Evolutionary conservation across 2,888 invertebrate genomes (phyloP), one percentile per base, ranked within the genome.

Genomic region (Rhaphigaster nebulosa): DNA sequence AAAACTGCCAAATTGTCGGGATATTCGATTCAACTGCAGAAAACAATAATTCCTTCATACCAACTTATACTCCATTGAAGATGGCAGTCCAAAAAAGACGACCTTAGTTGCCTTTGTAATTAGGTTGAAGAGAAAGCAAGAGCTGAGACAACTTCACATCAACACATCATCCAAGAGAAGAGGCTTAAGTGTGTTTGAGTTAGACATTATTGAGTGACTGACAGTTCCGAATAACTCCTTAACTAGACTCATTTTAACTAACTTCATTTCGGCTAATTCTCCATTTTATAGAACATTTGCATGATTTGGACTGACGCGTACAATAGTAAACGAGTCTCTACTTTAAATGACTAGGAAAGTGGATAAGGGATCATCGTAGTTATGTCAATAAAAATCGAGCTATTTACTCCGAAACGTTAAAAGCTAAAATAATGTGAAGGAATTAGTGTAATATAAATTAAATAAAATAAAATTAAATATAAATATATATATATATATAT

Each of bases 141-240:
- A 34, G 34, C 38, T 34, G 8, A 20, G 70, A 38, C 70, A 76
- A 38, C 10, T 76, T 10, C 70, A 76, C 29, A 76, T 76, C 70
- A 76, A 20, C 70, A 76, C 70, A 76, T 76, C 0, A 34, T 3
- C n/a, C 18, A 18, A 18, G 65, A 5, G 29, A 29, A 65, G 65
- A 13, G 29, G 29, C 29, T 26, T 80, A 84, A 45, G 84, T 26
- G 84, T 84, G 84, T 84, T 84, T 84, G 84, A 84, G 84, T 84
- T 45, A 84, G 45, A 26, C n/a, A n/a, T 45, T 45, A 41, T n/a
- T 50, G 45, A 84, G 13, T 45, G 26, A 84, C 84, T 45, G 84
- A 12, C 84, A n/a, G 45, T n/a, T 5, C 26, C 26, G n/a, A 45
- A 45, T 15, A 50, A 84, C 84, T 84, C 26, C 45, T 15, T 45